Base-by-base conservation (phyloP, 2,797 vertebrate genomes). In the Clarias laeviceps region DNA sequence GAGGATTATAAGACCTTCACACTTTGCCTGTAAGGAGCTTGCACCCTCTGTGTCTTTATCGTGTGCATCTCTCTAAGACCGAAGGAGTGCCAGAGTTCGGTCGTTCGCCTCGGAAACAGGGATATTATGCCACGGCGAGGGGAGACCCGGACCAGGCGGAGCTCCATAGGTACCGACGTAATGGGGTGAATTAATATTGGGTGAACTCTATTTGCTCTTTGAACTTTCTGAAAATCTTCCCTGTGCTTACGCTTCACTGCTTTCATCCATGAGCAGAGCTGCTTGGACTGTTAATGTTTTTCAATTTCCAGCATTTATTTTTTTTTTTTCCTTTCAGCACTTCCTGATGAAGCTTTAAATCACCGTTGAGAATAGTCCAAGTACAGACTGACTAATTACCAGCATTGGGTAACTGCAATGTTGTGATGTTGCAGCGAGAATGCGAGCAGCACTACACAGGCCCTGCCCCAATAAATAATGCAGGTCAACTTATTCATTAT, bases 401-500 rank as follows among this genome's bases (percentile, higher is more conserved):
- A 64, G 72, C 18, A 37, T 56, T 4, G 87, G 85, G 85, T 64
- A 32, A 32, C 72, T 79, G 84, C 85, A 82, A 86, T 6, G 32
- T 83, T 14, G 61, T 87, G 88, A 89, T 83, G 76, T 88, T 56
- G 84, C 83, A 81, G 82, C 80, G 79, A 86, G 86, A 87, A 83
- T 57, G 81, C 70, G 80, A 83, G 85, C 85, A 89, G 40, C 87
- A 86, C 89, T 91, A 92, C 94, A 90, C 90, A 92, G 91, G 92
- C 92, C 87, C 93, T 89, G 87, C 6, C 54, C 64, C 88, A 89
- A 94, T 95, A 85, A 95, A 95, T 96, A 93, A 95, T 96, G 93
- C 93, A 95, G 90, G 82, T 79, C 76, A 61, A 82, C 62, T 61
- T 59, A 91, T 96, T 78, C 69, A 94, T 96, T 94, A 95, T 96